A percentile compares a stretch with the other conserved stretches of the same genome.
Conservation (phyloP, 2,797 vertebrate genomes). For the Podarcis siculus region DNA sequence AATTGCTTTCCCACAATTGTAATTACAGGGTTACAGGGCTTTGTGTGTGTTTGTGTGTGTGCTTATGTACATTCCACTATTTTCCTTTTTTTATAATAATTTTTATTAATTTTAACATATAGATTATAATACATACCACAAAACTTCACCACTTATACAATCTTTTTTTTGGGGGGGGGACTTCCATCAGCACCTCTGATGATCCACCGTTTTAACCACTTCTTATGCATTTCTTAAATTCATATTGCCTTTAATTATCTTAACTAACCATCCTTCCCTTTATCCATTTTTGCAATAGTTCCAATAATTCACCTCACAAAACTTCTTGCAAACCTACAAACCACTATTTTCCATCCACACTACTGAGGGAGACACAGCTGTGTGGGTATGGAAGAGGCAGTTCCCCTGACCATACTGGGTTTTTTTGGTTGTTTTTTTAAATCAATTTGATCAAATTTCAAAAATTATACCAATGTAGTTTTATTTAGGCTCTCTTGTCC, state of each 20-base stretch:
- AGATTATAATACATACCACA: no score
- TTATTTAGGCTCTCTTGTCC: background rate
- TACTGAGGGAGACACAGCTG: background rate
- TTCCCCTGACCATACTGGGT: background rate
- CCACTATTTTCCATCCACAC: background rate
- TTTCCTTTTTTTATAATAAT: background rate
- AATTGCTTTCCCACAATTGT: background rate
- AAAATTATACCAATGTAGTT: background rate
- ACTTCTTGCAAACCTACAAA: no score
- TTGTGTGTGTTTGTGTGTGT: background rate
- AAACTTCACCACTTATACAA: no score
- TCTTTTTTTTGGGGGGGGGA: no score
- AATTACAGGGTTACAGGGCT: background rate
- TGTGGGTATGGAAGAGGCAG: background rate
- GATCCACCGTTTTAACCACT: no score
- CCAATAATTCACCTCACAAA: no score
- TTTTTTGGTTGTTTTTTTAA: background rate
- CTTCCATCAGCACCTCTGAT: no score
- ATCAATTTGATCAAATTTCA: background rate
- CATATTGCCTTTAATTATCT: no score
- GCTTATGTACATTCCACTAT: background rate
- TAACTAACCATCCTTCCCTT: no score
- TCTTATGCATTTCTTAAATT: no score
- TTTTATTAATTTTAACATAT: no score
- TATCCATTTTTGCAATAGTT: no score